Conservation (phyloP, 2,113 vertebrate genomes). For the Apodemus sylvaticus region DNA sequence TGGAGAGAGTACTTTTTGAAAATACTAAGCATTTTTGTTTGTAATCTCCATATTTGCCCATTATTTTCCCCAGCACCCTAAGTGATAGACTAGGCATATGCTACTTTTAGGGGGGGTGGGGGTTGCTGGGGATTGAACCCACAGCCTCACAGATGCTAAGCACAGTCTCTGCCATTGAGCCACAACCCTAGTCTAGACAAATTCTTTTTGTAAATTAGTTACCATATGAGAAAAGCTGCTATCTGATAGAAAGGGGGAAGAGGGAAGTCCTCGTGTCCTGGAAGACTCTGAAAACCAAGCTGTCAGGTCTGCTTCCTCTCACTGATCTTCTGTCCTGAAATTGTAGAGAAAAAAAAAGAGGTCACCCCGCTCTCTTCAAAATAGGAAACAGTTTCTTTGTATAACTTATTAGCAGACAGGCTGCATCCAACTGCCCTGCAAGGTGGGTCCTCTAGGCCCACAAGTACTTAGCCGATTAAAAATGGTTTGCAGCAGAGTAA, state of each 20-base stretch:
- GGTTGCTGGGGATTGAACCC: not conserved
- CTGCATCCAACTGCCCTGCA: not conserved
- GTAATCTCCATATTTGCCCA: not conserved
- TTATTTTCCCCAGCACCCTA: not conserved
- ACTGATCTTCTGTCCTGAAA: not conserved
- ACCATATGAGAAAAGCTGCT: not conserved
- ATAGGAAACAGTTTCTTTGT: not conserved
- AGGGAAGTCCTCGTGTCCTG: not conserved
- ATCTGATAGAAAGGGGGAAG: not conserved
- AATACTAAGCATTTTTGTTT: not conserved
- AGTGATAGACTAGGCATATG: not conserved
- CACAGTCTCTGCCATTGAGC: not conserved
- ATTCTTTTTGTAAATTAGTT: not conserved
- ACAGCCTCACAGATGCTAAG: not conserved
- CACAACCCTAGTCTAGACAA: not conserved
- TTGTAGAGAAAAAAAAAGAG: not conserved
- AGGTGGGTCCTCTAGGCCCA: not conserved
- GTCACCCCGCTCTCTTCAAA: not conserved
- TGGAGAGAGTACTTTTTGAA: not conserved
- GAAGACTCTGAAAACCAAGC: not conserved
- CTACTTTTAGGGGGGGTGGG: not conserved
- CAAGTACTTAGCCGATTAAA: not conserved
- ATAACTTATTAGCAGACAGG: not conserved
- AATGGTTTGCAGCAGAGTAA: no score
- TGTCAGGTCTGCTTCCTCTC: no score